A percentile compares a stretch with the other conserved stretches of the same genome.
Evolutionary conservation across 2,113 vertebrate species (phyloP).

Genomic region (Ciconia boyciana): DNA sequence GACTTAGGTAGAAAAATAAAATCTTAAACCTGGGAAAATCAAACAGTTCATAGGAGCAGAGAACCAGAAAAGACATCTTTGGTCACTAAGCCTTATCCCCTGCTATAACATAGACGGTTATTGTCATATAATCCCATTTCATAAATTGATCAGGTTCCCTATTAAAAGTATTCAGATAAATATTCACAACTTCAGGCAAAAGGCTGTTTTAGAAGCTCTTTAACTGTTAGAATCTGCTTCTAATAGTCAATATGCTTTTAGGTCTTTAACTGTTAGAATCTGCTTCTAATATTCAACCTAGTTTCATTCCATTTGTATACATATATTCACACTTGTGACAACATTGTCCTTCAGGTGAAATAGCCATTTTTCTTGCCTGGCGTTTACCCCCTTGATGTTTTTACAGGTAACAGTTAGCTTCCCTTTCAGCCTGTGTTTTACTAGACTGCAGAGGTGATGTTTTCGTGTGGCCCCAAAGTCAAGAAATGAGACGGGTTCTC

Average conservation of each 20-base stretch:
- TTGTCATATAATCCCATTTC: background rate
- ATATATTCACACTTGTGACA: background rate
- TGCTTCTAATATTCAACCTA: background rate
- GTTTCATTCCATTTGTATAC: background rate
- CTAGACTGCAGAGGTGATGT: background rate
- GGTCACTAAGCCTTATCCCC: background rate
- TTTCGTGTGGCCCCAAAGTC: rapidly evolving
- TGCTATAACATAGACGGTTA: background rate
- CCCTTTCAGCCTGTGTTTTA: background rate
- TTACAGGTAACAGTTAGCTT: background rate
- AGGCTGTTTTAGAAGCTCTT: background rate
- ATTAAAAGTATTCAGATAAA: background rate
- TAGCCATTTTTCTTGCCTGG: background rate
- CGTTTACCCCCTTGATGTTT: background rate
- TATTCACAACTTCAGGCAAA: background rate
- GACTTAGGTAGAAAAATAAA: background rate
- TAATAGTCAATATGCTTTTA: background rate
- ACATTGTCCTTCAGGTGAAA: background rate
- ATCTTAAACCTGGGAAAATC: background rate
- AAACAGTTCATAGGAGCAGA: background rate
- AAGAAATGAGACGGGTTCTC: background rate
- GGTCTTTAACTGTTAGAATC: background rate
- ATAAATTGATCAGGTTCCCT: background rate
- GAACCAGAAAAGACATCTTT: background rate
- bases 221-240: background rate